Conservation (phyloP, 1,140 invertebrate species). For the Luehdorfia chinensis region DNA sequence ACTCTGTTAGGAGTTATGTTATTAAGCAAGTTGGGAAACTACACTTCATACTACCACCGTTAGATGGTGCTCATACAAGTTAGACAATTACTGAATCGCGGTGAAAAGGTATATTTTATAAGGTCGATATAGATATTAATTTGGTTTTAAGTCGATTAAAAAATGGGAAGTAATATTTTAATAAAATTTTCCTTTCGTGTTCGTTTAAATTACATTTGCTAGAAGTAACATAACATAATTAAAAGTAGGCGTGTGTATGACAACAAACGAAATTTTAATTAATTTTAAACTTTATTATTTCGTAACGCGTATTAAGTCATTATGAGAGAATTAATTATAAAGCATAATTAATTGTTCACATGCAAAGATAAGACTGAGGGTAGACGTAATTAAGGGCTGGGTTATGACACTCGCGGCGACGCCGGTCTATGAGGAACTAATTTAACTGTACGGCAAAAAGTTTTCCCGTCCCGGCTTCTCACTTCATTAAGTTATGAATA, state of each 20-base stretch:
- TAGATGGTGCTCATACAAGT: no score
- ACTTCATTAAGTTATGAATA: slow-evolving; percentile 13
- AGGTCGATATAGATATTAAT: no score
- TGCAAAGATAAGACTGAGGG: slow-evolving; percentile 58
- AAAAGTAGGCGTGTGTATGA: neutral
- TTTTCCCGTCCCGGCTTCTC: slow-evolving; percentile 20
- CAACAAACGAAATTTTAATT: slow-evolving; percentile 6
- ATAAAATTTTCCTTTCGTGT: no score
- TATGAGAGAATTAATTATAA: slow-evolving; percentile 60
- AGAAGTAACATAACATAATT: no score
- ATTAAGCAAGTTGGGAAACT: no score
- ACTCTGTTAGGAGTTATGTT: no score
- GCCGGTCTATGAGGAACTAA: slow-evolving; percentile 59
- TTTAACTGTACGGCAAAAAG: slow-evolving; percentile 57
- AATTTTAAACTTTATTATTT: slow-evolving; percentile 10
- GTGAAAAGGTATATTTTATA: no score
- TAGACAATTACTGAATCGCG: no score
- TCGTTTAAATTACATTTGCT: no score
- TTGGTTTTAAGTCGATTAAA: no score
- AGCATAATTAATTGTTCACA: slow-evolving; percentile 65
- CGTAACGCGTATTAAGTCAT: slow-evolving; percentile 18
- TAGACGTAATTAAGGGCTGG: slow-evolving; percentile 40
- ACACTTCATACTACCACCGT: no score
- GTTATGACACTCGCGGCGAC: slow-evolving; percentile 42
- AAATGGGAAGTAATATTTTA: no score